Evolutionary conservation across 2,888 invertebrate species (phyloP).

Genomic region (Calameuta pallipes): DNA sequence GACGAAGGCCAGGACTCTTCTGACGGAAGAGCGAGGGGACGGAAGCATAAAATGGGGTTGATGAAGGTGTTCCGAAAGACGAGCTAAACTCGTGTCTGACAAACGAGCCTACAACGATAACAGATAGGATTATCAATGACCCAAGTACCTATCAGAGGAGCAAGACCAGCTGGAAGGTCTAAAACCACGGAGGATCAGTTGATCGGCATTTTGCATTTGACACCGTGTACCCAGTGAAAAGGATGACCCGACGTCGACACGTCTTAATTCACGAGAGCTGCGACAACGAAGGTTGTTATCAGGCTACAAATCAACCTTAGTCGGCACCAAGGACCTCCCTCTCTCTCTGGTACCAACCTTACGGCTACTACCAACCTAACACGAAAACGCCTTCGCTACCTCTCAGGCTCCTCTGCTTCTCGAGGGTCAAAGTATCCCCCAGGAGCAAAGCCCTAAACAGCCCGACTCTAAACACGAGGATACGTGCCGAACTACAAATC

Average conservation of each 20-base stretch:
- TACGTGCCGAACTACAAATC: slow-evolving; percentile 6
- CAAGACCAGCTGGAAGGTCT: no score
- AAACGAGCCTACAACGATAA: no score
- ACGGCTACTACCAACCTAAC: not conserved
- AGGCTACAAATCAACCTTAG: slow-evolving; percentile 22
- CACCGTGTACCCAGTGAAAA: no score
- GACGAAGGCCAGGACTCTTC: no score
- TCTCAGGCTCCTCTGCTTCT: not conserved
- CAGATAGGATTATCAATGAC: no score
- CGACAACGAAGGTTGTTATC: slow-evolving; percentile 19
- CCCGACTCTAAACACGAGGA: slow-evolving; percentile 3
- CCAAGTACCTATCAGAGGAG: no score
- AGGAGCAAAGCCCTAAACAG: not conserved
- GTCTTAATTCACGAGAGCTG: slow-evolving; percentile 17
- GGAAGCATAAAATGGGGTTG: no score
- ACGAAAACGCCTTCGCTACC: not conserved
- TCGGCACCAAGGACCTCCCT: not conserved
- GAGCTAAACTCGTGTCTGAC: no score
- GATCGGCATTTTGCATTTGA: no score
- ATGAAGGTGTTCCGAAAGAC: no score
- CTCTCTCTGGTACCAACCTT: not conserved
- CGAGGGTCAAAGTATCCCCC: not conserved
- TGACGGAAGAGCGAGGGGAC: no score
- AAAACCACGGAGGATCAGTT: no score
- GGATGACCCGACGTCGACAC: not conserved